A percentile compares a stretch with the other conserved stretches of the same genome.
Conservation (phyloP, 2,888 invertebrate genomes). For the Epinotia nisella region DNA sequence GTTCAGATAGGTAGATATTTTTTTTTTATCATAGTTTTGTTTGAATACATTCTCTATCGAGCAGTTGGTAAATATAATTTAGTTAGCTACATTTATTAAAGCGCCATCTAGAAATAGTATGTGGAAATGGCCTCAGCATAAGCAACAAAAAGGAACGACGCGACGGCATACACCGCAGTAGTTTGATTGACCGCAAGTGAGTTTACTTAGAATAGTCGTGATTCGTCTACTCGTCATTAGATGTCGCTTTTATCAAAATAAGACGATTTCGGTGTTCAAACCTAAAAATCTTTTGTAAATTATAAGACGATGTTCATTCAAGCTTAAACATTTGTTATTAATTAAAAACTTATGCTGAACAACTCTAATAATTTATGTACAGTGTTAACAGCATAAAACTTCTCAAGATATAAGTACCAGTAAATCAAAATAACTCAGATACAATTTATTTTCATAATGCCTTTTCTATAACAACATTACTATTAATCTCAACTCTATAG, state of each 20-base stretch:
- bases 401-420: background rate
- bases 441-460: slow-evolving; percentile 2
- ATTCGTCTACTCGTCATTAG: slow-evolving; percentile 27
- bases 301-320: too few species aligned
- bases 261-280: background rate
- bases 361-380: background rate
- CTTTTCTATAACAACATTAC: background rate
- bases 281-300: too few species aligned
- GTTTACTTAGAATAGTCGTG: background rate
- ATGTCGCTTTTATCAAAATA: slow-evolving; percentile 27
- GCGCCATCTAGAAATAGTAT: slow-evolving; percentile 22
- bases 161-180: too few species aligned
- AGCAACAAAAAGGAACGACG: too few species aligned
- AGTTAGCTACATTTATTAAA: background rate
- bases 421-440: slow-evolving; percentile 8
- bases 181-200: background rate
- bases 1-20: too few species aligned
- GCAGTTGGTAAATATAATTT: too few species aligned
- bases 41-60: too few species aligned
- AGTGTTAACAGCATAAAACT: background rate
- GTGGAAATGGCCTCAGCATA: background rate
- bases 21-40: too few species aligned
- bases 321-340: too few species aligned
- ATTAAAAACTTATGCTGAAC: too few species aligned
- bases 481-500: too few species aligned